Conservation (phyloP, 1,140 invertebrate genomes). For the Hypsibius dujardini region DNA sequence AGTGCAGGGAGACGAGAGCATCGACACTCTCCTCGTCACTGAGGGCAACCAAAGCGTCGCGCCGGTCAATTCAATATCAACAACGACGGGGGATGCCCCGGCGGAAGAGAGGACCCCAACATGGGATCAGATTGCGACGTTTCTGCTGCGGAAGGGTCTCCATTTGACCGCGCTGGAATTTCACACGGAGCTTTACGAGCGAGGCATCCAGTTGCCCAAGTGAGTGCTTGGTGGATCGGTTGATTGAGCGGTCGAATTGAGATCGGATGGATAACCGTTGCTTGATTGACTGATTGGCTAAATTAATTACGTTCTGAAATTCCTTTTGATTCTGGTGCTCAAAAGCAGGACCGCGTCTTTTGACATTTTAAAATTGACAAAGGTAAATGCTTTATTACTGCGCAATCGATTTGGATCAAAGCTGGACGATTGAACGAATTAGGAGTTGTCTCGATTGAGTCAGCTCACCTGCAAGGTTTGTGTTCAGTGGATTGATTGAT, state of each 20-base stretch:
- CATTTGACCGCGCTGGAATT: constrained; percentile 65
- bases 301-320: no score
- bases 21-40: background rate
- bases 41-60: background rate
- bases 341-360: no score
- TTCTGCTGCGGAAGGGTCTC: constrained; percentile 52
- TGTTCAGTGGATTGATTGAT: no score
- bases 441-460: no score
- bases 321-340: no score
- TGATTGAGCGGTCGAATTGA: constrained; percentile 8
- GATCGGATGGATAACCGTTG: no score
- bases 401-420: no score
- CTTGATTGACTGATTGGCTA: no score
- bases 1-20: constrained; percentile 13
- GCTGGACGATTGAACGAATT: no score
- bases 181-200: constrained; percentile 63
- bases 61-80: background rate
- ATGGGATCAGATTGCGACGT: background rate
- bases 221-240: background rate
- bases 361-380: no score
- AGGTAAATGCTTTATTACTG: no score
- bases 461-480: no score
- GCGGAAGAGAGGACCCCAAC: background rate
- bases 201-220: constrained; percentile 52
- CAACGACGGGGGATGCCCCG: background rate